These are phyloP conservation scores for Cerastis rubricosa DNA, from an alignment of 2,888 invertebrate genomes.

Conservation along the genomic window DNA sequence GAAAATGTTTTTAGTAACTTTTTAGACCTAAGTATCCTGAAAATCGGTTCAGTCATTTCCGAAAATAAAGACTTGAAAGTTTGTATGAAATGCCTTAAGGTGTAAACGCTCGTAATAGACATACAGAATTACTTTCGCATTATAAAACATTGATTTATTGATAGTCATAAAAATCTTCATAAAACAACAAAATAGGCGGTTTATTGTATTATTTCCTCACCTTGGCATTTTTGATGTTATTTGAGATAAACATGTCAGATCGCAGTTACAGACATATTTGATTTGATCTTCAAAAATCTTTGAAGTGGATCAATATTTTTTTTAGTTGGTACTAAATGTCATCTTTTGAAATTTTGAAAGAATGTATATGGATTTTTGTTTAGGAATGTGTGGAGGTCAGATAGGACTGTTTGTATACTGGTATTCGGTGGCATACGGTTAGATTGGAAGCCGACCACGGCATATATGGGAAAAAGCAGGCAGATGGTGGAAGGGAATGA, in stretches of 20 bases:
- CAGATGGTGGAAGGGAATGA: no score
- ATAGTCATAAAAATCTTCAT: slow-evolving; percentile 1
- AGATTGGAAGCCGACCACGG: no score
- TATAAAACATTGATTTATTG: slow-evolving; percentile 1
- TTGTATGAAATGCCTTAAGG: no score
- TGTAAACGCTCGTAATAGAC: no score
- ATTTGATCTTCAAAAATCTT: slow-evolving; percentile 32
- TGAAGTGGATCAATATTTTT: slow-evolving; percentile 14
- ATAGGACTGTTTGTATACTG: no score
- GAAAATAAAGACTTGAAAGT: no score
- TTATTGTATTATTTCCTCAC: slow-evolving; percentile 20
- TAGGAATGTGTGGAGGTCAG: not conserved
- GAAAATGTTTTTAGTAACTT: no score
- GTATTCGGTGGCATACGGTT: no score
- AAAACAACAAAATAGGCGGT: slow-evolving; percentile 6
- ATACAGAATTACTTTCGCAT: not conserved
- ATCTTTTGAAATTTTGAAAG: not conserved
- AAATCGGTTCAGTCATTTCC: no score
- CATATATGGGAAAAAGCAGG: no score
- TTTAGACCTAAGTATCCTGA: no score
- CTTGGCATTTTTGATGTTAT: slow-evolving; percentile 39
- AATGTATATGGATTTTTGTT: not conserved
- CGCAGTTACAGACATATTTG: slow-evolving; percentile 28
- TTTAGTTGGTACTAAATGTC: not conserved
- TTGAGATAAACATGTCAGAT: slow-evolving; percentile 13